Conservation (phyloP, 1,140 invertebrate species). For the Papilio helenus region DNA sequence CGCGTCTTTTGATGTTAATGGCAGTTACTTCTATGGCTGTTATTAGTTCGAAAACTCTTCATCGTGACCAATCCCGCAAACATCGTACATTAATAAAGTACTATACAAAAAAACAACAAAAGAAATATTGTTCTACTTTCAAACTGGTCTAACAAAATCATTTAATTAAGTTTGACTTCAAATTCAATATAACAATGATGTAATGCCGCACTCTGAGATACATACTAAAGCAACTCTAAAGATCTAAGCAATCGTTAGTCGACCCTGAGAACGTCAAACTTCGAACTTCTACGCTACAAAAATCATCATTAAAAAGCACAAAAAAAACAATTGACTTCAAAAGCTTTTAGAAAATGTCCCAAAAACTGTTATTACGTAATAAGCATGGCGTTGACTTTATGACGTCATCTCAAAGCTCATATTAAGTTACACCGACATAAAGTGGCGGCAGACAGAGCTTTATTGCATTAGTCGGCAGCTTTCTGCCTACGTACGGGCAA, state of each 20-base stretch:
- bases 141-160: too few relatives aligned
- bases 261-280: background rate
- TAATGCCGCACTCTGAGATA: too few relatives aligned
- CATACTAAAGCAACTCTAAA: too few relatives aligned
- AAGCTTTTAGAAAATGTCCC: background rate
- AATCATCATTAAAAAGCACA: background rate
- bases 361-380: background rate
- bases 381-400: background rate
- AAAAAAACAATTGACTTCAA: background rate
- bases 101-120: background rate
- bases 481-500: background rate
- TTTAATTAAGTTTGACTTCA: too few relatives aligned
- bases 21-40: too few relatives aligned
- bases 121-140: background rate
- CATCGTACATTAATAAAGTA: too few relatives aligned
- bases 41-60: too few relatives aligned
- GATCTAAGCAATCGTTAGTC: background rate
- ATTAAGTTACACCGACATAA: slow-evolving; percentile 11
- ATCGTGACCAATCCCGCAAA: too few relatives aligned
- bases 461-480: slow-evolving; percentile 23
- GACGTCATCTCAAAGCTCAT: slow-evolving; percentile 6
- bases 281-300: background rate
- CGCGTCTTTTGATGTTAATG: too few relatives aligned
- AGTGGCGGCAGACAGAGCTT: background rate
- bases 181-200: too few relatives aligned